Conservation (phyloP, 1,140 invertebrate genomes). For the Phenacoccus solenopsis region DNA sequence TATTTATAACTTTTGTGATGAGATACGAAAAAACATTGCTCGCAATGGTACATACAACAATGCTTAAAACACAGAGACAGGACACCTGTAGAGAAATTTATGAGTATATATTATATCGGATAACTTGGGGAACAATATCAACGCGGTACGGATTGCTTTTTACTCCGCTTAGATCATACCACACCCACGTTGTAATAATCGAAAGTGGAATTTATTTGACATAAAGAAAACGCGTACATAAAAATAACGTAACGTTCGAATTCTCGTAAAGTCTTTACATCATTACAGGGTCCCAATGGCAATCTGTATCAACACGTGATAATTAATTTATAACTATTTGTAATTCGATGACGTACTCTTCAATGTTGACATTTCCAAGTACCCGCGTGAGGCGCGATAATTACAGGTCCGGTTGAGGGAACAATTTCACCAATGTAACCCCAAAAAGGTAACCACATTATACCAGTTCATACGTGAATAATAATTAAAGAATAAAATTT, state of each 20-base stretch:
- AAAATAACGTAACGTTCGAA: too few relatives aligned
- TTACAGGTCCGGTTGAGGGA: too few relatives aligned
- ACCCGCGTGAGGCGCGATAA: too few relatives aligned
- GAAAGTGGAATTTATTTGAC: constrained; percentile 18
- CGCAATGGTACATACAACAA: constrained; percentile 6
- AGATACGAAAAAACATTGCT: constrained; percentile 11
- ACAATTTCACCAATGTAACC: too few relatives aligned
- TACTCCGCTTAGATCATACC: constrained; percentile 5
- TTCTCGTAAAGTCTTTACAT: too few relatives aligned
- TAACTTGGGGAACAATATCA: constrained; percentile 15
- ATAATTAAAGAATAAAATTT: background rate
- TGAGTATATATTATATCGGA: constrained; percentile 14
- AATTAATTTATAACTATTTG: too few relatives aligned
- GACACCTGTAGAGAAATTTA: constrained; percentile 16
- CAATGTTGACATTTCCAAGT: too few relatives aligned
- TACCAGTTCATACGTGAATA: background rate
- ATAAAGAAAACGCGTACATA: constrained; percentile 8
- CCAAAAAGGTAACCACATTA: too few relatives aligned
- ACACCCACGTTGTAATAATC: constrained; percentile 9
- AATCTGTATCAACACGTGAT: too few relatives aligned
- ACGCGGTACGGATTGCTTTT: constrained; percentile 9
- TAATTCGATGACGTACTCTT: too few relatives aligned
- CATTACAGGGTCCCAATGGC: too few relatives aligned
- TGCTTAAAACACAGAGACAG: constrained; percentile 9
- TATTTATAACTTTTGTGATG: constrained; percentile 15